A percentile compares a stretch with the other conserved stretches of the same genome.
Evolutionary conservation across 2,888 invertebrate species (phyloP).

Genomic region (Teinopalpus imperialis): DNA sequence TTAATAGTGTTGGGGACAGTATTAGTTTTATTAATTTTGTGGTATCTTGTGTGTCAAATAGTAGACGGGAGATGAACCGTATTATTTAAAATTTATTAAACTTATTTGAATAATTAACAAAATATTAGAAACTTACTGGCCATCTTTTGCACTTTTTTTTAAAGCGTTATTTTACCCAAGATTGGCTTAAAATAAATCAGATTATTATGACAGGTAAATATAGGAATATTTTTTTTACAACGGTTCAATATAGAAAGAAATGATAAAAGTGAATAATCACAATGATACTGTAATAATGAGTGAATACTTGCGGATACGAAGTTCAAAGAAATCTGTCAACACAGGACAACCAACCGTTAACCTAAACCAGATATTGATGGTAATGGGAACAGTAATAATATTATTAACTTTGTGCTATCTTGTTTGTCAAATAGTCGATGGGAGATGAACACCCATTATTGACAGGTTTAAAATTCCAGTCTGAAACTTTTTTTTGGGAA

Average conservation of each 20-base stretch:
- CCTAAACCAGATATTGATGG: no score
- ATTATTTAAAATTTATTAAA: no score
- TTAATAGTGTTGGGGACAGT: constrained; percentile 60
- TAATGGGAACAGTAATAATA: no score
- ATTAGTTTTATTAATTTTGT: constrained; percentile 56
- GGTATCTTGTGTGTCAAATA: constrained; percentile 60
- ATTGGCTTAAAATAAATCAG: not conserved
- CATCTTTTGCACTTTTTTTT: not conserved
- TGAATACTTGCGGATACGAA: no score
- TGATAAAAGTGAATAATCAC: not conserved
- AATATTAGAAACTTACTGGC: not conserved
- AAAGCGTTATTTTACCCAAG: constrained; percentile 6
- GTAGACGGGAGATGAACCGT: constrained; percentile 51
- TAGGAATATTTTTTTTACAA: constrained; percentile 10
- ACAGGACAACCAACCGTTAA: constrained; percentile 36
- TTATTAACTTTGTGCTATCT: no score
- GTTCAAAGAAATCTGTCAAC: no score
- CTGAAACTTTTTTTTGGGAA: no score
- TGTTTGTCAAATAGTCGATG: no score
- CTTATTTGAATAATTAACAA: no score
- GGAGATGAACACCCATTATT: no score
- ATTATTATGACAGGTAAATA: not conserved
- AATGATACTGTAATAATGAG: no score
- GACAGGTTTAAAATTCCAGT: no score
- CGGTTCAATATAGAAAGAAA: not conserved